Conservation (phyloP, 2,888 invertebrate species). For the Sinelater perroti region DNA sequence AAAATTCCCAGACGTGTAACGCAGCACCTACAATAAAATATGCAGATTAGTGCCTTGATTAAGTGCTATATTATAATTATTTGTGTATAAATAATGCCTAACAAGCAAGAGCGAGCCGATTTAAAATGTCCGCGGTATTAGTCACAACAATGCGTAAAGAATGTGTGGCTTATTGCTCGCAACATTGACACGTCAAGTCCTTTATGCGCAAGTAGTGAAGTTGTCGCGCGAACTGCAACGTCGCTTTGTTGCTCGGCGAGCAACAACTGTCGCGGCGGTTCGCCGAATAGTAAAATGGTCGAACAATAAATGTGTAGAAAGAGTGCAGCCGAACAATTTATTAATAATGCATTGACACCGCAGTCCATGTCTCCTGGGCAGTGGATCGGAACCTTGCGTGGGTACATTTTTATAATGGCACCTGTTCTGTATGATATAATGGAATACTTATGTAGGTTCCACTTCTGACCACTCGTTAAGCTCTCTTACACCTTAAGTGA, state of each 20-base stretch:
- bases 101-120: neutral
- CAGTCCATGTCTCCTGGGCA: slow-evolving; percentile 46
- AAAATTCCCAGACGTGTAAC: slow-evolving; percentile 23
- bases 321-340: slow-evolving; percentile 41
- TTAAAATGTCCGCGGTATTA: slow-evolving; percentile 14
- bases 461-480: slow-evolving; percentile 55
- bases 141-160: slow-evolving; percentile 20
- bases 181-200: slow-evolving; percentile 23
- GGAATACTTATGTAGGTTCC: slow-evolving; percentile 57
- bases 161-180: slow-evolving; percentile 22
- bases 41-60: slow-evolving; percentile 29
- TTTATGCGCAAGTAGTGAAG: slow-evolving; percentile 3
- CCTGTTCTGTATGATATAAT: slow-evolving; percentile 59
- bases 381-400: slow-evolving; percentile 57
- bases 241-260: neutral
- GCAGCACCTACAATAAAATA: slow-evolving; percentile 7
- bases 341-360: slow-evolving; percentile 51
- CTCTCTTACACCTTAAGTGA: slow-evolving; percentile 56
- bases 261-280: neutral
- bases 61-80: slow-evolving; percentile 24
- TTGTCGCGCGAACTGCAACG: slow-evolving; percentile 11
- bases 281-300: slow-evolving; percentile 16
- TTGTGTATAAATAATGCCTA: slow-evolving; percentile 17
- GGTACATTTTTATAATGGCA: slow-evolving; percentile 59
- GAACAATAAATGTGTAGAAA: slow-evolving; percentile 37